Conservation (phyloP, 2,797 vertebrate species). For the Rhynchotus rufescens region DNA sequence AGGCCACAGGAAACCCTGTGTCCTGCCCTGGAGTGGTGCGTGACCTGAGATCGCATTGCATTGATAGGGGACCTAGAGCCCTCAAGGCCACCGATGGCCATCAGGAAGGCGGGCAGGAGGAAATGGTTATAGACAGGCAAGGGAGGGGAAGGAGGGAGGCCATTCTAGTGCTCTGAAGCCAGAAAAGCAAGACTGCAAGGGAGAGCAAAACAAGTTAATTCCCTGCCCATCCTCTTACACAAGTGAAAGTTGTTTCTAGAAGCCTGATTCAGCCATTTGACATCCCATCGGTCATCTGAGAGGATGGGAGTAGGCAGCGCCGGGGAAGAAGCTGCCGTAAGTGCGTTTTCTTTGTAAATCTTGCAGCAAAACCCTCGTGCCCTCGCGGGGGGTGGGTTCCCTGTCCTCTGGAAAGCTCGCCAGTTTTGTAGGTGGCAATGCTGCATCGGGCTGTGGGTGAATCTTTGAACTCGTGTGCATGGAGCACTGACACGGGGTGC, state of each 20-base stretch:
- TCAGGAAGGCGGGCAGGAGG: neutral
- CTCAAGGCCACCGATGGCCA: neutral
- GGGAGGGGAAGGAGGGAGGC: no score
- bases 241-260: neutral
- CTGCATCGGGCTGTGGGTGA: rapidly evolving
- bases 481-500: no score
- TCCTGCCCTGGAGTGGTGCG: rapidly evolving
- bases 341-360: slow-evolving; percentile 9
- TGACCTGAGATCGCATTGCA: neutral
- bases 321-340: slow-evolving; percentile 5
- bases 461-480: neutral
- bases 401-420: neutral
- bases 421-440: rapidly evolving
- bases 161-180: neutral
- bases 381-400: neutral
- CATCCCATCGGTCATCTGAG: neutral
- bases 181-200: neutral
- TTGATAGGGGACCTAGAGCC: neutral
- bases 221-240: neutral
- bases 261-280: neutral
- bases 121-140: neutral
- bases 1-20: neutral
- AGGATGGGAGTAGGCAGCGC: neutral
- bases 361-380: neutral
- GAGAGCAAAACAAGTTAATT: neutral